A percentile compares a stretch with the other conserved stretches of the same genome.
These are phyloP conservation scores for Tiaroga cobitis DNA, from an alignment of 2,797 vertebrate species.

Conservation along the genomic window DNA sequence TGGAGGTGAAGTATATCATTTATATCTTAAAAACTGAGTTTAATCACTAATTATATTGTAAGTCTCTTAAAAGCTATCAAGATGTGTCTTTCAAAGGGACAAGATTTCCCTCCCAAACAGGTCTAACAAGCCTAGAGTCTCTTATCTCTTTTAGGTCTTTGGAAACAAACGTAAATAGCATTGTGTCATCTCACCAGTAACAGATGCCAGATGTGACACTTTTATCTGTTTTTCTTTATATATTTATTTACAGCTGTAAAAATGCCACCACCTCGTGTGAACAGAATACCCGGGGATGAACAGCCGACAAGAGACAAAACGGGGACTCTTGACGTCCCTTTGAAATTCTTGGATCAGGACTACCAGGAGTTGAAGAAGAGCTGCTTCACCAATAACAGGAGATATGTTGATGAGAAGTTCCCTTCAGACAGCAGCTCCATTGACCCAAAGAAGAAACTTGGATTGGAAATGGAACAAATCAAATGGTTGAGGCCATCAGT, in stretches of 20 bases:
- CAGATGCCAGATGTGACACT: not conserved
- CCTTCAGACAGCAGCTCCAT: constrained; percentile 69
- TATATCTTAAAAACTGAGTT: not conserved
- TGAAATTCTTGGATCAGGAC: constrained; percentile 70
- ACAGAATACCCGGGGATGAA: constrained; percentile 65
- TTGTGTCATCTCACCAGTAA: not conserved
- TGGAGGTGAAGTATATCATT: not conserved
- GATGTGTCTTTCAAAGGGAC: not conserved
- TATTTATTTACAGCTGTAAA: constrained; percentile 14
- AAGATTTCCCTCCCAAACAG: not conserved
- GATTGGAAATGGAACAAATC: constrained; percentile 58
- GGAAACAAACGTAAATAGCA: not conserved
- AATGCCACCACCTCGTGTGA: constrained; percentile 69
- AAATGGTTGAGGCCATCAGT: constrained; percentile 75
- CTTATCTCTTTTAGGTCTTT: too few species aligned
- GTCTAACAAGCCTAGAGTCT: too few species aligned
- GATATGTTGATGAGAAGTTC: constrained; percentile 71
- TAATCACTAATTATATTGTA: not conserved
- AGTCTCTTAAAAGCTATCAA: not conserved
- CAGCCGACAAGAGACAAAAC: constrained; percentile 56
- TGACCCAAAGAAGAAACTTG: constrained; percentile 61
- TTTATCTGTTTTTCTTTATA: not conserved
- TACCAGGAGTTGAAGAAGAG: constrained; percentile 65
- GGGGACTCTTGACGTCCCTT: constrained; percentile 64
- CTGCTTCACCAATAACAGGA: constrained; percentile 40